Conservation (phyloP, 2,113 vertebrate species). For the Sturnus vulgaris region DNA sequence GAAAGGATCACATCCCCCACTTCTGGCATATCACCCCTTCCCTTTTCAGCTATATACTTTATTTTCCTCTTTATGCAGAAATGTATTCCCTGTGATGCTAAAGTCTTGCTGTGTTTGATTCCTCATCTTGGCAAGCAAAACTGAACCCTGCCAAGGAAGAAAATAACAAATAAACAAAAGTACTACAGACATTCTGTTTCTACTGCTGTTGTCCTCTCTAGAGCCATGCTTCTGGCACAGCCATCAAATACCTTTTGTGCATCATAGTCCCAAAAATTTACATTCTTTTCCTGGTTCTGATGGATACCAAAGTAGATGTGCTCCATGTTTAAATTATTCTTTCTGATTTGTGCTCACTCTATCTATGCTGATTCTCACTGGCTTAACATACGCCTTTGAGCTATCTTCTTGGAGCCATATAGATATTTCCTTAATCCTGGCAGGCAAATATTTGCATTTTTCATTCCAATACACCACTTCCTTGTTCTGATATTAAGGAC, state of each 20-base stretch:
- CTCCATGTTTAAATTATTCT: not conserved
- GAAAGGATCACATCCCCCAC: not conserved
- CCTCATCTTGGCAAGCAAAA: not conserved
- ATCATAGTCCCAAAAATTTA: not conserved
- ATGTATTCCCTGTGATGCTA: not conserved
- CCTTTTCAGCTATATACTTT: not conserved
- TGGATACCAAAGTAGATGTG: not conserved
- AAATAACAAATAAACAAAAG: not conserved
- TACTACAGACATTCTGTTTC: not conserved
- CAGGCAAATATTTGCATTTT: not conserved
- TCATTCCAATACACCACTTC: not conserved
- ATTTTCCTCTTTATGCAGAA: not conserved
- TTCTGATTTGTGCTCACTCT: not conserved
- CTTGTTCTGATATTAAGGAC: not conserved
- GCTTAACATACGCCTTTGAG: not conserved
- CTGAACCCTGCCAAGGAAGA: not conserved
- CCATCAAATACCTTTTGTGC: not conserved
- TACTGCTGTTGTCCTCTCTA: not conserved
- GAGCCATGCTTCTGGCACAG: not conserved
- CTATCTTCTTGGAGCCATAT: not conserved
- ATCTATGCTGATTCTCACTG: not conserved
- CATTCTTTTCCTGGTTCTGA: not conserved
- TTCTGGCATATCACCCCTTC: not conserved
- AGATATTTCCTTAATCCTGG: not conserved
- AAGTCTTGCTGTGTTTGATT: not conserved